Evolutionary conservation across 2,888 invertebrate genomes (phyloP).

Genomic region (Drosophila engyochracea): DNA sequence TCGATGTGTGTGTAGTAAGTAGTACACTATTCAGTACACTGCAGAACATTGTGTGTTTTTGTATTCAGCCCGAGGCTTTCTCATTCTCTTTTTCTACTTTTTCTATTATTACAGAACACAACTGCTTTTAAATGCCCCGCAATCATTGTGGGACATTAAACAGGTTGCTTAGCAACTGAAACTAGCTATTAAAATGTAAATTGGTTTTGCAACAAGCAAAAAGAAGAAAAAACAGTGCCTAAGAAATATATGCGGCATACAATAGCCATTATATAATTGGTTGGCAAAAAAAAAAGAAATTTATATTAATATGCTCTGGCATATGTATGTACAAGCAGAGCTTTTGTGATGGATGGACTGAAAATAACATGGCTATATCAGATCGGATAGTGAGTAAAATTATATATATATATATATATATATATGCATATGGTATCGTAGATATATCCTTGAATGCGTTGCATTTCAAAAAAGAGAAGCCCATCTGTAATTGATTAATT

Average conservation of each 20-base stretch:
- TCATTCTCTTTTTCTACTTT: background rate
- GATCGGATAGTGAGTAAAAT: background rate
- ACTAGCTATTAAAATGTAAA: background rate
- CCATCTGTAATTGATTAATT: background rate
- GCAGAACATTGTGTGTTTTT: constrained; percentile 52
- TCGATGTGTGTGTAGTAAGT: background rate
- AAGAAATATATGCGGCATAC: background rate
- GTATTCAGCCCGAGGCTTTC: background rate
- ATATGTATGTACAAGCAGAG: background rate
- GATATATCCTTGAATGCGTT: too few relatives aligned
- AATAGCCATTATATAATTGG: background rate
- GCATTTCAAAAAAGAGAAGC: background rate
- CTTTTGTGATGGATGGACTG: background rate
- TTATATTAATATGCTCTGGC: background rate
- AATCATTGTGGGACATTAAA: background rate
- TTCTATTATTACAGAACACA: background rate
- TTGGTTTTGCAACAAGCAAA: background rate
- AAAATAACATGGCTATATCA: background rate
- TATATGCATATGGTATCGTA: background rate
- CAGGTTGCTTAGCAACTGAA: background rate
- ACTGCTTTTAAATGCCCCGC: background rate
- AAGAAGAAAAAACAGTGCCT: background rate
- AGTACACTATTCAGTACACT: background rate
- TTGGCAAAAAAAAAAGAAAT: background rate
- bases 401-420: background rate